Conservation (phyloP, 2,113 vertebrate species). For the Prinia subflava region DNA sequence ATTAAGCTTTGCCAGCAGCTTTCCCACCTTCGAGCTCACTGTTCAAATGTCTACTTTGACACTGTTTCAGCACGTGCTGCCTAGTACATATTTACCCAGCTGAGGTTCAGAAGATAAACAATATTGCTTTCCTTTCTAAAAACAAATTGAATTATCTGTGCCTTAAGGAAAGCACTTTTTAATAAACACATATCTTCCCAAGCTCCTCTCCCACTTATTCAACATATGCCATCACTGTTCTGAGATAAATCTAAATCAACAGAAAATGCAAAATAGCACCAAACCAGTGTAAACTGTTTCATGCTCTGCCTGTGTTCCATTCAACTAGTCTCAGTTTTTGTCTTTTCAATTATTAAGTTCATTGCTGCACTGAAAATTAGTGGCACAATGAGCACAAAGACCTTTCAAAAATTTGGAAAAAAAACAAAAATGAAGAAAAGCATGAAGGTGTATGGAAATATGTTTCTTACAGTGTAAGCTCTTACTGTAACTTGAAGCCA, state of each 20-base stretch:
- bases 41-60: neutral
- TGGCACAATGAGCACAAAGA: neutral
- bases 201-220: neutral
- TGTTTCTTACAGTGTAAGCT: neutral
- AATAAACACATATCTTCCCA: neutral
- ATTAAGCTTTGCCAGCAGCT: neutral
- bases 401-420: neutral
- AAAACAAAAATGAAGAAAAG: neutral
- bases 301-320: neutral
- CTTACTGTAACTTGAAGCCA: neutral
- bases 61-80: neutral
- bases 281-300: neutral
- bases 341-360: neutral
- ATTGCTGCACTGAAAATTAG: neutral
- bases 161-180: neutral
- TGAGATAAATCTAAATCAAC: neutral
- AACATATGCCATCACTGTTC: neutral
- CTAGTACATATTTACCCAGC: neutral
- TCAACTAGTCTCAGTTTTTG: neutral
- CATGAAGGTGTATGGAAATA: neutral
- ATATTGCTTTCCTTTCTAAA: neutral
- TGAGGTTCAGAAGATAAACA: slow-evolving; percentile 8
- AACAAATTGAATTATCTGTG: neutral
- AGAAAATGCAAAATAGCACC: neutral
- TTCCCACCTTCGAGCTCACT: neutral